A percentile compares a stretch with the other conserved stretches of the same genome.
These are phyloP conservation scores for Dicrurus megarhynchus DNA, from an alignment of 2,113 vertebrate genomes.

Conservation along the genomic window DNA sequence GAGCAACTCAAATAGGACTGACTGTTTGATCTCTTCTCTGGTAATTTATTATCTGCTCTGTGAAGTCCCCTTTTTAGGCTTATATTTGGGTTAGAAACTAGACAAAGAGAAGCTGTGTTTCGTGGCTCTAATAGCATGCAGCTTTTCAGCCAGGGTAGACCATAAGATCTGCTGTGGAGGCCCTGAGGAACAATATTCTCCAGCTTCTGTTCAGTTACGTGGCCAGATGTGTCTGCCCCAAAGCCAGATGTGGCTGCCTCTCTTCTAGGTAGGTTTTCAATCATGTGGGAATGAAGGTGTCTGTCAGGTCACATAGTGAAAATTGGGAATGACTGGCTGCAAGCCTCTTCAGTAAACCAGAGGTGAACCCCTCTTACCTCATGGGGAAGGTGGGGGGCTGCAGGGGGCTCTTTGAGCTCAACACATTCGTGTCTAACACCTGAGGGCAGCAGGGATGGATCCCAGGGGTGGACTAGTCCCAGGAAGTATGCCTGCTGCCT, in stretches of 20 bases:
- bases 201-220: not conserved
- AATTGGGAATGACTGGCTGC: not conserved
- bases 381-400: not conserved
- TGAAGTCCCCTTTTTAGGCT: not conserved
- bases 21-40: not conserved
- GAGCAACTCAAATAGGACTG: not conserved
- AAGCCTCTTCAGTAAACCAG: not conserved
- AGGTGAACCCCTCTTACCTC: not conserved
- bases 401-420: not conserved
- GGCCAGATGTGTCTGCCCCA: not conserved
- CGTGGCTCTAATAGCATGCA: not conserved
- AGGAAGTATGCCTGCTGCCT: not conserved
- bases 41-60: not conserved
- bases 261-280: not conserved
- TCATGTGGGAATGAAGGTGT: accelerated
- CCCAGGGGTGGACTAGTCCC: not conserved
- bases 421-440: accelerated
- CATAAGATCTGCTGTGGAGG: not conserved
- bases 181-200: not conserved
- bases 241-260: not conserved
- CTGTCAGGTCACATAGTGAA: not conserved
- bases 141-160: not conserved
- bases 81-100: not conserved
- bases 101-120: not conserved
- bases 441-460: not conserved